Evolutionary conservation across 1,140 invertebrate genomes (phyloP), one percentile per base, ranked within the genome.

Genomic region (Oedothorax gibbosus): DNA sequence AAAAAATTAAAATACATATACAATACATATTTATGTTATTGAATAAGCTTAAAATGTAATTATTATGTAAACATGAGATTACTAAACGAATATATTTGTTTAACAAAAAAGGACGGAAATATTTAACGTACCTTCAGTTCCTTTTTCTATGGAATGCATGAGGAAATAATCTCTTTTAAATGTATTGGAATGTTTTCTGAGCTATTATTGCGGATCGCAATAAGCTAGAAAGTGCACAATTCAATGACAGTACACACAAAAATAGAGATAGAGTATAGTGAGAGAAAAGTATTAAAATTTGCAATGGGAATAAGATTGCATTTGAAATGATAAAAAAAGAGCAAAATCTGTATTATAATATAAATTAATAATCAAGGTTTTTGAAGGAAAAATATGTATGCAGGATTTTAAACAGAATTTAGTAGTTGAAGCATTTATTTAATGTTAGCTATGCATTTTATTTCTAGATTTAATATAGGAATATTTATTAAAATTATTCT

Each of bases 181-280:
- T 85, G 83, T 85, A 85, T 85, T 85, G 83, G 83, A 85, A 85
- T 78, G 83, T 85, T 85, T 85, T 85, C 83, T 85, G 83, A 77
- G 83, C 83, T 85, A 60, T 85, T 78, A 85, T 71, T 69, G 83
- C 83, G 21, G 83, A 78, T 78, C 83, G 83, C 83, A 85, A 85
- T 72, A 85, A 72, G 83, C 83, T 85, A 85, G 78, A 85, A 85
- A 85, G 83, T 78, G 83, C 81, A 84, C 68, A 66, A 84, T 72
- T 65, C 57, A 84, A 14, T 84, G 64, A 84, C 15, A 84, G 35
- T 50, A 75, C 20, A n/a, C 51, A 77, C 20, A 77, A 72, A 51
- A 51, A 65, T 51, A 64, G n/a, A 78, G 64, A 78, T 21, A 65
- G 66, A 78, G 76, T 54, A n/a, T 62, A 50, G 21, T 73, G 69